Evolutionary conservation across 2,113 vertebrate genomes (phyloP), one percentile per base, ranked within the genome.

Genomic region (Erinaceus europaeus): DNA sequence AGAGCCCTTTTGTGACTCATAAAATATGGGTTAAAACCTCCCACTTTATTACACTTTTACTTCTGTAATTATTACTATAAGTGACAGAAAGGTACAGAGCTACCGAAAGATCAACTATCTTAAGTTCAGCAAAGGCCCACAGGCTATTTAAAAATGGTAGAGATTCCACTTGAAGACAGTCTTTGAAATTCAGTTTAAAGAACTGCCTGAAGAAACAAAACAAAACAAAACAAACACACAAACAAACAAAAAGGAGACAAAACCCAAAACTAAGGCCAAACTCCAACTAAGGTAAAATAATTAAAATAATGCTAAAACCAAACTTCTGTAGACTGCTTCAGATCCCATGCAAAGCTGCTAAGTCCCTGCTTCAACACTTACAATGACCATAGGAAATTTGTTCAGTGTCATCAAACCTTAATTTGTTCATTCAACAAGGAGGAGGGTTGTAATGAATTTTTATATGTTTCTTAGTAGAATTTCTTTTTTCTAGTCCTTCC

Each of bases 1-100:
- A 97, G 53, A 96, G 96, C 94, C 79, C 97, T 95, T 97, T 97
- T 89, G 96, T 97, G 97, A 94, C 95, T 94, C 93, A 96, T 97
- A 97, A 97, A 97, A 95, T 95, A 95, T 90, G 77, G 95, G 94
- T 95, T 96, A 94, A 97, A 97, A 94, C 87, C 81, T 96, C 93
- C 86, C 91, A 91, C 94, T 96, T 94, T 88, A 92, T 91, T 80
- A 89, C 67, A 96, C 90, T 88, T 93, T 93, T 89, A 91, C 71
- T 94, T 96, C 91, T 96, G 78, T 93, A 96, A 94, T 96, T 96
- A 93, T 95, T 96, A 85, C 89, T 91, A 61, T 77, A 95, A 97
- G 79, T 90, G 93, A 85, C 93, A 59, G 69, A 84, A 94, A 86
- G 90, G 82, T 88, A 64, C 85, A 95, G 89, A 85, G 84, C n/a